These are phyloP conservation scores for Sebastes glaucus DNA, from an alignment of 2,797 vertebrate species.

Conservation along the genomic window DNA sequence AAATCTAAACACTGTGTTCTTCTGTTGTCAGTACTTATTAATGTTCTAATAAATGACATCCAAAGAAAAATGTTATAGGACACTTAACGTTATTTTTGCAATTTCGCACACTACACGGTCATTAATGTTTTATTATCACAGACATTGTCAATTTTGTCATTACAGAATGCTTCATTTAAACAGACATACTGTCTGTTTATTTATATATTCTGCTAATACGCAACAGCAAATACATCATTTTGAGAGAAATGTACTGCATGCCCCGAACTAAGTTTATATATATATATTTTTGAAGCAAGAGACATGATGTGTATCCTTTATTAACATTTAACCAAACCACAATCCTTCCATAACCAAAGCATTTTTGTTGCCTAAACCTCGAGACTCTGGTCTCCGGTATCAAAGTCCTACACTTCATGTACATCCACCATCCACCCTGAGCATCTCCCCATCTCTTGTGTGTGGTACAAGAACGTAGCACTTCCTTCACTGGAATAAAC, in stretches of 20 bases:
- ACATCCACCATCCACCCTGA: neutral
- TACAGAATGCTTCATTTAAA: neutral
- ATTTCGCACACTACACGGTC: neutral
- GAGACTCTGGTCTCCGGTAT: neutral
- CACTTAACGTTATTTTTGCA: neutral
- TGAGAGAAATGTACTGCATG: neutral
- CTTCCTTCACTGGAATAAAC: neutral
- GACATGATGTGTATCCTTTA: neutral
- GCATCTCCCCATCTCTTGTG: neutral
- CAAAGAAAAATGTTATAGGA: neutral
- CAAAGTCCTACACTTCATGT: neutral
- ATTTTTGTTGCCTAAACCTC: neutral
- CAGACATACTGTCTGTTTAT: neutral
- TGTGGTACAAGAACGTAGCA: neutral
- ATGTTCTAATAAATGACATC: constrained; percentile 14
- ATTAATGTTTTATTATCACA: neutral
- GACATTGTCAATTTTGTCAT: neutral
- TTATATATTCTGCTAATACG: neutral
- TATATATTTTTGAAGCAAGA: neutral
- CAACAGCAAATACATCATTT: neutral
- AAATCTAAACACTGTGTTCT: neutral
- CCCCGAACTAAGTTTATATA: neutral
- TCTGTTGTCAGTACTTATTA: neutral
- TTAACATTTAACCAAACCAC: neutral
- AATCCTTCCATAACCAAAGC: neutral